Evolutionary conservation across 2,888 invertebrate species (phyloP), one percentile per base, ranked within the genome.

Genomic region (Scaptomyza cyrtandrae): DNA sequence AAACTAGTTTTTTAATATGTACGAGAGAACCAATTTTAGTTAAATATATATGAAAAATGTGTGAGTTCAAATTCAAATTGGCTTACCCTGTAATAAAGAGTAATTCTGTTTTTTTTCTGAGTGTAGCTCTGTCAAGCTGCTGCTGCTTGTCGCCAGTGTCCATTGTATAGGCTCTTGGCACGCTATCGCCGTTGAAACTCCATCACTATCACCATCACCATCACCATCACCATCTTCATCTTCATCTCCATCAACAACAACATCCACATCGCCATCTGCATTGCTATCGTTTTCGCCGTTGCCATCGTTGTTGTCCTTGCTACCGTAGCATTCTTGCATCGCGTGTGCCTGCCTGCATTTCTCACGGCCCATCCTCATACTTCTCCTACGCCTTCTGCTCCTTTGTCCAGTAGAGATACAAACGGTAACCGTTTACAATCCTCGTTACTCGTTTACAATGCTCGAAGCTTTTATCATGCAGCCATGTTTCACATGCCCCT

Each of bases 131-230:
- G 19, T 7, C 54, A 54, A 31, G 35, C 57, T 50, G 41, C 46
- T 37, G 53, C 46, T 37, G 53, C 62, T 75, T 41, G 58, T 63
- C 82, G 33, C 69, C 71, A 61, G 58, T 78, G 83, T 68, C 86
- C 82, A 83, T 78, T 80, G 78, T 84, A 67, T 46, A 63, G 62
- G 58, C 67, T 46, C 71, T 63, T 69, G 75, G 62, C 78, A 78
- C 68, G 81, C 75, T 66, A 82, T 74, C 50, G 64, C 73, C 62
- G 39, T 11, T 45, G 14, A 37, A 37, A 16, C 41, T 19, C 43
- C 53, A 54, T 31, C 39, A 24, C 48, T 52, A 33, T 44, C 57
- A 3, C 33, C 14, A 19, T 14, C 39, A 0, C 50, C 44, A 24
- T 27, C 24, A 5, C 29, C 43, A 48, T 37, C 39, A 10, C 46